phyloP scores from a whole-genome alignment of 2,797 vertebrate species.

The Halcyon chelicuti region DNA sequence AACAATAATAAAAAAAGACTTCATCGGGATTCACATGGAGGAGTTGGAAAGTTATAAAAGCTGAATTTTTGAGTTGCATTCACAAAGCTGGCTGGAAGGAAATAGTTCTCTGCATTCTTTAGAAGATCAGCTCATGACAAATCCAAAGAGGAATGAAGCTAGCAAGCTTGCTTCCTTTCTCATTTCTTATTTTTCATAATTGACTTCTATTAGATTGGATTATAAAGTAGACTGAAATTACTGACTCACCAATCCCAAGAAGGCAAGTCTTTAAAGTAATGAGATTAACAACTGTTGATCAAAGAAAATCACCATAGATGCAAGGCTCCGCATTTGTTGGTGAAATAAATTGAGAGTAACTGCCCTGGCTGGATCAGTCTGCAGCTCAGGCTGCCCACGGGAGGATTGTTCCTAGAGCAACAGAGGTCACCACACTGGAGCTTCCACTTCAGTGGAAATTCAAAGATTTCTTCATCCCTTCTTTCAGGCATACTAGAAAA shows the following conservation, averaged over 20 bases:
- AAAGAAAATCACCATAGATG: conserved; percentile 40
- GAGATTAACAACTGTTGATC: conserved; percentile 50
- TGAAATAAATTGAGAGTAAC: background rate
- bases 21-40: background rate
- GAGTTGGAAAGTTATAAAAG: background rate
- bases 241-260: conserved; percentile 56
- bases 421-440: background rate
- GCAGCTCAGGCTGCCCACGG: background rate
- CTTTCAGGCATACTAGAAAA: background rate
- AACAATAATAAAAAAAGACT: background rate
- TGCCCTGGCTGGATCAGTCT: background rate
- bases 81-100: background rate
- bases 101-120: conserved; percentile 1
- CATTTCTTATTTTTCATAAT: conserved; percentile 58
- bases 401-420: background rate
- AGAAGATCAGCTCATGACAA: conserved; percentile 47
- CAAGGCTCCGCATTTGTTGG: conserved; percentile 1
- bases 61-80: background rate
- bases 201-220: conserved; percentile 58
- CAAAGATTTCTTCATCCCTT: background rate
- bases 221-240: conserved; percentile 48
- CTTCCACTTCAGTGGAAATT: background rate
- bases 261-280: conserved; percentile 57
- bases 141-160: conserved; percentile 44
- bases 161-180: conserved; percentile 58